Base-by-base conservation (phyloP, 1,140 invertebrate species). In the Brachionus angularis region DNA sequence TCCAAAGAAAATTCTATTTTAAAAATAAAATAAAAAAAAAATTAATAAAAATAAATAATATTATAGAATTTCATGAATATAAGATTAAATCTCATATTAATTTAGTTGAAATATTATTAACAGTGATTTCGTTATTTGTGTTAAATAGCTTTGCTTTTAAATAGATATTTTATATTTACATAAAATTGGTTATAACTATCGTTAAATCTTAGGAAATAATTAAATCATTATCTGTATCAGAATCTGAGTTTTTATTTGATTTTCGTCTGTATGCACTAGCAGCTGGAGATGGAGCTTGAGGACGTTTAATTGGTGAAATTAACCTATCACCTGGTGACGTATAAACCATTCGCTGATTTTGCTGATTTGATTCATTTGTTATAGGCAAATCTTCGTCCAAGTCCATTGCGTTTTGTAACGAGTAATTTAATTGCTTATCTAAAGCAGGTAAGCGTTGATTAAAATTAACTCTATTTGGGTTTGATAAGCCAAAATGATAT, bases 361-460 rank as follows among this genome's bases (percentile, higher is more conserved):
- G 4, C 3, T 2, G 8, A 16, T 3, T 39, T 8, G 27, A 8
- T 29, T 50, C 46, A 44, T 39, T 70, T 7, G 50, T 34, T 12
- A 50, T n/a, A 1, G 67, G 67, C 18, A 70, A 52, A 29, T 70
- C 67, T 52, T 70, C 67, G 21, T 70, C 67, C 14, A 70, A 18
- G 29, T 70, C 67, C 29, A 70, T 34, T 18, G 46, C 36, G 44
- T 53, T 70, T 7, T 21, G 46, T 33, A 70, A 27, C 3, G 21
- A n/a, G 2, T 7, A 16, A 16, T 16, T 47, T 39, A 36, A 39
- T 4, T 67, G 21, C 3, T 67, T 67, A 23, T 67, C 62, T 23
- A 67, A 34, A 16, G 42, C 8, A 8, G 62, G 25, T 23, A 49
- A 50, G 21, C 44, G 42, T 29, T 47, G 23, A 25, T 23, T 44